Percentiles rank a stretch among this genome's conserved stretches.
These are phyloP conservation scores for Ibidorhyncha struthersii DNA, from an alignment of 2,113 vertebrate species.

Conservation along the genomic window DNA sequence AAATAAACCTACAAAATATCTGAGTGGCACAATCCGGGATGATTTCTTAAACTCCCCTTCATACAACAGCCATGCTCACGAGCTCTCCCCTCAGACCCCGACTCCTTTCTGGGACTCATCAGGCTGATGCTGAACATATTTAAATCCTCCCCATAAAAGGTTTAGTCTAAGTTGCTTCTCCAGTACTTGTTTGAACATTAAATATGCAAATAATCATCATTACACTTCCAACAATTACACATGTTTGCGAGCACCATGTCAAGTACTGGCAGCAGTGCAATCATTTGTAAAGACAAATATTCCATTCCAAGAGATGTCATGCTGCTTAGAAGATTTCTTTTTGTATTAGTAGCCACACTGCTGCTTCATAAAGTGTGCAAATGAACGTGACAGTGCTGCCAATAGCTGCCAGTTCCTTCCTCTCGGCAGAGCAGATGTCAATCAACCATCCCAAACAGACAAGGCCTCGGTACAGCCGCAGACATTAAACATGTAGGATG, in stretches of 20 bases:
- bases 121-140: conserved; percentile 71
- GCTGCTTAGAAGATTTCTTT: conserved; percentile 91
- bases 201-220: conserved; percentile 89
- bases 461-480: conserved; percentile 73
- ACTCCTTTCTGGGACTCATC: conserved; percentile 74
- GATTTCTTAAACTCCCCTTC: conserved; percentile 33
- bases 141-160: conserved; percentile 78
- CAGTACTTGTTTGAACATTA: conserved; percentile 85
- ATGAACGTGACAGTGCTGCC: conserved; percentile 79
- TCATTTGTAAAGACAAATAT: conserved; percentile 87
- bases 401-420: conserved; percentile 80
- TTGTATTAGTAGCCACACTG: conserved; percentile 89
- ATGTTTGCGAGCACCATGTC: conserved; percentile 85
- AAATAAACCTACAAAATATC: conserved; percentile 35
- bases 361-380: conserved; percentile 89
- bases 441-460: conserved; percentile 84
- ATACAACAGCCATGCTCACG: background rate
- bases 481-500: conserved; percentile 78
- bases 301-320: conserved; percentile 97
- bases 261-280: conserved; percentile 84
- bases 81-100: conserved; percentile 42
- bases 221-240: conserved; percentile 87
- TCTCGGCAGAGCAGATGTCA: conserved; percentile 92
- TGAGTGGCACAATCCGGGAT: background rate
- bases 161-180: conserved; percentile 82